Base-by-base conservation (phyloP, 1,140 invertebrate species). In the Mylabris phalerata region DNA sequence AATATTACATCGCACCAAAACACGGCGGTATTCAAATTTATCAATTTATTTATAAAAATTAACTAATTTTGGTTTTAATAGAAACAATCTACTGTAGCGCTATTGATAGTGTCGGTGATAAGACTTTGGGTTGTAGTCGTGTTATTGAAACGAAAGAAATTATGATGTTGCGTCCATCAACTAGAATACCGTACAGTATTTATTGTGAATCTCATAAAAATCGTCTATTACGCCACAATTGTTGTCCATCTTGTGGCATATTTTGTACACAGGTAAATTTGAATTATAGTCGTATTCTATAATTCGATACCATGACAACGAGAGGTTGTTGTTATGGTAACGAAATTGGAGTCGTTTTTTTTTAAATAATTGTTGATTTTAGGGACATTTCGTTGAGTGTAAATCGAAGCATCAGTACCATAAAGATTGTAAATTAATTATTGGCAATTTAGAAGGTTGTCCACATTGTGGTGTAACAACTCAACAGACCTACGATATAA, bases 241-340 rank as follows among this genome's bases (percentile, higher is more conserved):
- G 91, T 71, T 97, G 93, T 72, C 88, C 92, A 0, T 84, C 86
- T 0, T 97, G 93, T 75, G 93, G 93, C 4, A 76, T 92, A 11
- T 97, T 94, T 73, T 96, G 93, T 70, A 89, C 92, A 27, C 91
- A 95, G 81, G 93, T 72, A 63, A 43, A 32, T 32, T 5, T 3
- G 32, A 32, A 19, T 19, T 19, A 19, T 19, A 19, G 19, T 19
- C 1, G 19, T 19, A 19, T 19, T 19, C 19, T 19, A 19, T 19
- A 19, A 19, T 0, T 13, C 13, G 13, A 13, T 13, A 13, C 13
- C 1, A 13, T 13, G 1, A 13, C 13, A n/a, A 13, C 13, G 13
- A 13, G 13, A 19, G 19, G 19, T 19, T 19, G 19, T 19, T 19
- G 19, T 19, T 19, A 19, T 19, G 19, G 19, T 19, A 19, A 19